Evolutionary conservation across 2,113 vertebrate species (phyloP).

Genomic region (Pogona vitticeps): DNA sequence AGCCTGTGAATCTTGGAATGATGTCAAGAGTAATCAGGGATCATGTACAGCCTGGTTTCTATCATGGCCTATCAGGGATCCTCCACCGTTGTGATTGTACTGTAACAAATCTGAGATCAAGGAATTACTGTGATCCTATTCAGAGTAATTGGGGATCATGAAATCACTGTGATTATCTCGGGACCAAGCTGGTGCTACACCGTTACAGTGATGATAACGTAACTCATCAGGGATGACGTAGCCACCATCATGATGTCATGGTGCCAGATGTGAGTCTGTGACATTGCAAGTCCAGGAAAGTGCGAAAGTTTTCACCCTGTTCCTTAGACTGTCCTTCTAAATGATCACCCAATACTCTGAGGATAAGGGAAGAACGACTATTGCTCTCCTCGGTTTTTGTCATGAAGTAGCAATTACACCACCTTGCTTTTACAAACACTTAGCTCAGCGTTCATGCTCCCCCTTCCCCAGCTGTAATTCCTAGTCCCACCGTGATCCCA

Average conservation of each 20-base stretch:
- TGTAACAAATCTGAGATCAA: too few relatives aligned
- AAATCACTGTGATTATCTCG: too few relatives aligned
- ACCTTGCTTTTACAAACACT: too few relatives aligned
- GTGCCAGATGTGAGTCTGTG: neutral
- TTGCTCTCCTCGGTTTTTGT: neutral
- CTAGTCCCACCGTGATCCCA: neutral
- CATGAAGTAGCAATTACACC: neutral
- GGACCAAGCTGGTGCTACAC: too few relatives aligned
- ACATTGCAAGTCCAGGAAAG: neutral
- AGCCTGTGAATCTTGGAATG: neutral
- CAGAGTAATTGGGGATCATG: neutral
- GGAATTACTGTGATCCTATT: neutral
- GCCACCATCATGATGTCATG: too few relatives aligned
- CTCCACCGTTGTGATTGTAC: too few relatives aligned
- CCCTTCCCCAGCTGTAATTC: accelerated
- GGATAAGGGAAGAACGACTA: too few relatives aligned
- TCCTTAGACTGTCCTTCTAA: too few relatives aligned
- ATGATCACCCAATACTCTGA: neutral
- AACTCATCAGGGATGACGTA: neutral
- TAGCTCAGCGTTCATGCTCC: accelerated
- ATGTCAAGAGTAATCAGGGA: neutral
- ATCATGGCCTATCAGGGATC: neutral
- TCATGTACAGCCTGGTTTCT: neutral
- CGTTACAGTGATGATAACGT: neutral
- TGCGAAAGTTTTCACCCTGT: neutral